Evolutionary conservation across 2,797 vertebrate species (phyloP).

Genomic region (Takifugu ocellatus): DNA sequence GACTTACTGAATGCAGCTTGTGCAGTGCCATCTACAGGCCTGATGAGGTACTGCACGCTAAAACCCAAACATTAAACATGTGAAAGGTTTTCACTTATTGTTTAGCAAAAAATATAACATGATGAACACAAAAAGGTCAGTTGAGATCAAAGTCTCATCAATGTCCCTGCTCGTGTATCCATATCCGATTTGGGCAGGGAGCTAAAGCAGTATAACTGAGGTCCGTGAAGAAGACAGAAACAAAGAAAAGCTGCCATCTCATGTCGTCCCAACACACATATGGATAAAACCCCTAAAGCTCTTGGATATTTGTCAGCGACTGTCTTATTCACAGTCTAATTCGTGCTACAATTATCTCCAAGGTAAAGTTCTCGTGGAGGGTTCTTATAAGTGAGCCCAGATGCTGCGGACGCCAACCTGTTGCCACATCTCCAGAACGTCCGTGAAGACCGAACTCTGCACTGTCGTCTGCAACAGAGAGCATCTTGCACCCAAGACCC

Average conservation of each 20-base stretch:
- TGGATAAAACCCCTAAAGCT: slow-evolving; percentile 53
- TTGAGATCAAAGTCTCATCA: too few species aligned
- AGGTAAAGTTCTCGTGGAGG: slow-evolving; percentile 42
- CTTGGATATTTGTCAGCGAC: slow-evolving; percentile 50
- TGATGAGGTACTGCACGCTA: too few species aligned
- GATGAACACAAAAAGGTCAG: too few species aligned
- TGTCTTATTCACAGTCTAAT: slow-evolving; percentile 45
- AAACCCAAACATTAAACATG: too few species aligned
- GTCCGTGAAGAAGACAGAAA: too few species aligned
- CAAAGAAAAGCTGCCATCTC: slow-evolving; percentile 7
- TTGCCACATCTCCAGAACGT: slow-evolving; percentile 63
- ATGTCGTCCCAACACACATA: slow-evolving; percentile 26
- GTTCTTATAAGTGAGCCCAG: slow-evolving; percentile 66
- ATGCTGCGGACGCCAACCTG: slow-evolving; percentile 66
- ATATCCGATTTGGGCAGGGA: too few species aligned
- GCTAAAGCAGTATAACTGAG: too few species aligned
- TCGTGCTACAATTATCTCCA: slow-evolving; percentile 62
- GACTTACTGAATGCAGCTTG: too few species aligned
- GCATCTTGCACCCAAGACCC: slow-evolving; percentile 45
- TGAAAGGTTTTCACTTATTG: too few species aligned
- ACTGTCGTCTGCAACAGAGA: slow-evolving; percentile 32
- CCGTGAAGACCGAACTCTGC: slow-evolving; percentile 41
- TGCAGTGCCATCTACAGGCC: too few species aligned
- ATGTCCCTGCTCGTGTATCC: too few species aligned
- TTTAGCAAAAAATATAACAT: too few species aligned